Percentiles rank a stretch among this genome's conserved stretches.
phyloP scores from a whole-genome alignment of 2,888 invertebrate genomes.

The Cheiracanthium punctorium region DNA sequence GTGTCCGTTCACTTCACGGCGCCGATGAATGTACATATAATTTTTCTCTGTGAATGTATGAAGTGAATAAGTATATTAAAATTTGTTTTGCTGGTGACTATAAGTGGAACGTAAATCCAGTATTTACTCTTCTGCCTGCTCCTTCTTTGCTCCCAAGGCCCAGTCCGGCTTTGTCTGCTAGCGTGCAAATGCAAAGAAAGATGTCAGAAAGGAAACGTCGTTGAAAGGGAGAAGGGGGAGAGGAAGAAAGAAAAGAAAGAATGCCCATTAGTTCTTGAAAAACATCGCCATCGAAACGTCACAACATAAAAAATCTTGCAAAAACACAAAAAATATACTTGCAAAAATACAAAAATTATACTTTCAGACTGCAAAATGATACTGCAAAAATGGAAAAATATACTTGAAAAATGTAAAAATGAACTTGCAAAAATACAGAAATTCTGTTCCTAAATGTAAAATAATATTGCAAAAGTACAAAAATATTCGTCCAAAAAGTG shows the following conservation, averaged over 20 bases:
- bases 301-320: too few relatives aligned
- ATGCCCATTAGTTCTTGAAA: too few relatives aligned
- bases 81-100: slow-evolving; percentile 23
- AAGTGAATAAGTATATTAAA: not conserved
- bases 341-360: too few relatives aligned
- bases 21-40: slow-evolving; percentile 20
- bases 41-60: not conserved
- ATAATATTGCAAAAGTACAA: too few relatives aligned
- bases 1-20: slow-evolving; percentile 3
- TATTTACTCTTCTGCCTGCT: slow-evolving; percentile 48
- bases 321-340: too few relatives aligned
- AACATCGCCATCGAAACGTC: too few relatives aligned
- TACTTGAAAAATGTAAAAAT: too few relatives aligned
- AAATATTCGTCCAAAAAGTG: too few relatives aligned
- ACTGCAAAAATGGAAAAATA: too few relatives aligned
- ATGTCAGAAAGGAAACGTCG: not conserved
- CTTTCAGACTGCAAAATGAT: too few relatives aligned
- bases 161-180: slow-evolving; percentile 72
- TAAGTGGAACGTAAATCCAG: slow-evolving; percentile 53
- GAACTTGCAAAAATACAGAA: too few relatives aligned
- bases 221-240: not conserved
- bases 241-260: not conserved
- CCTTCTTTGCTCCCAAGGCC: slow-evolving; percentile 72
- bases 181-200: not conserved
- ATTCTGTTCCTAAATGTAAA: too few relatives aligned